Base-by-base conservation (phyloP, 1,140 invertebrate species). In the Drosophila sp. region DNA sequence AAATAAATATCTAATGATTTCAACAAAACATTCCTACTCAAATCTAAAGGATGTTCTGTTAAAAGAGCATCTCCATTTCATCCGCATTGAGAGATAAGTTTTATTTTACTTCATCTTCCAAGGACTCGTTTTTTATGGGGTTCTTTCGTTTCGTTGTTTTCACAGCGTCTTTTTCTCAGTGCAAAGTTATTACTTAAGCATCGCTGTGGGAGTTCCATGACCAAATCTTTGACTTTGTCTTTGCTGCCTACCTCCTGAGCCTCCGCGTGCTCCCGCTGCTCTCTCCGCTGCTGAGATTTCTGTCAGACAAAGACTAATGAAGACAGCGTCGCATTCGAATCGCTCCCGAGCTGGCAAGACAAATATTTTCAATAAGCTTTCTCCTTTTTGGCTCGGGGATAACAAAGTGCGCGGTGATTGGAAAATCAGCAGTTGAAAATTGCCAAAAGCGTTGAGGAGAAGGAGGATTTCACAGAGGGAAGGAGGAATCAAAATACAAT, bases 341-440 rank as follows among this genome's bases (percentile, higher is more conserved):
- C 71, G 72, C 73, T 79, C 40, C n/a, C 35, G 71, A 54, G 47
- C 66, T 68, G 79, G 83, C 80, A 89, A 78, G 76, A 89, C 80
- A 83, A 87, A 87, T 83, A 87, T 87, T 87, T 87, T 87, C 83
- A 87, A 87, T 87, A 87, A 87, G 84, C 76, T 79, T 47, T 41
- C 60, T 62, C 60, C 25, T 47, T 58, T 58, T 50, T 50, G 44
- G 67, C 67, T 60, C 58, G 23, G 70, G 41, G 66, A 81, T 87
- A 83, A 89, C 84, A 76, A 81, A 86, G 79, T 86, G 83, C 71
- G 84, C 83, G 89, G 80, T 87, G 83, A 87, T 87, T 87, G 83
- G 84, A 87, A 87, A 87, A 87, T 89, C 83, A 89, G 83, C 76
- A 87, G 84, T 89, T 76, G 79, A 76, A 87, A 87, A 86, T 87